These are phyloP conservation scores for Butorides virescens DNA, from an alignment of 2,113 vertebrate genomes.

Conservation along the genomic window DNA sequence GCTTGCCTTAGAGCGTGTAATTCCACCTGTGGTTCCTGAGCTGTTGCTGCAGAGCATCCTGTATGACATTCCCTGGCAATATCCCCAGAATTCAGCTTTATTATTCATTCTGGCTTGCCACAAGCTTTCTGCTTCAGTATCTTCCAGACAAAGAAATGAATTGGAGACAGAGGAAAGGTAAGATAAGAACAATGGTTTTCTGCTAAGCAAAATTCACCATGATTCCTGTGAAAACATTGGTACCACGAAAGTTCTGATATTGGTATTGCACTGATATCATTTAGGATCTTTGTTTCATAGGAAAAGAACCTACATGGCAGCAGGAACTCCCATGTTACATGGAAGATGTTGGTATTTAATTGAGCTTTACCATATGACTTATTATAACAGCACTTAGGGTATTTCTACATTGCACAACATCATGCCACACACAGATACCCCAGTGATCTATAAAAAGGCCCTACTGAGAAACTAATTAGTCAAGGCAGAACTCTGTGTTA, in stretches of 20 bases:
- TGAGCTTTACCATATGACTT: not conserved
- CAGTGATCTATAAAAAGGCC: conserved; percentile 10
- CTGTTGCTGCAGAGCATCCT: conserved; percentile 17
- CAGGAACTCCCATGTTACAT: not conserved
- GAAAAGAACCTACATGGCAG: not conserved
- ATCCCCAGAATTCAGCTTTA: conserved; percentile 51
- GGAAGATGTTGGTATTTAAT: not conserved
- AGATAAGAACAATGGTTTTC: not conserved
- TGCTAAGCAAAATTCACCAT: not conserved
- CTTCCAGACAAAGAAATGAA: conserved; percentile 33
- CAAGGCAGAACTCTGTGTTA: not conserved
- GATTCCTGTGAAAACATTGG: not conserved
- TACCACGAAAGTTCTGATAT: not conserved
- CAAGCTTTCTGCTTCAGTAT: not conserved
- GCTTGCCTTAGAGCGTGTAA: not conserved
- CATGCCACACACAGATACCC: not conserved
- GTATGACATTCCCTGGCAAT: conserved; percentile 29
- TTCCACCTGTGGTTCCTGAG: conserved; percentile 40
- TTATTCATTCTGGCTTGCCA: conserved; percentile 38
- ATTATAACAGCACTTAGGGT: not conserved
- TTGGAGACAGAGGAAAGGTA: not conserved
- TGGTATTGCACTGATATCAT: not conserved
- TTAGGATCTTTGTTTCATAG: not conserved
- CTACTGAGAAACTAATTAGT: conserved; percentile 38
- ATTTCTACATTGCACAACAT: not conserved